Percentiles rank a stretch among this genome's conserved stretches.
phyloP scores from a whole-genome alignment of 2,113 vertebrate genomes.

The Numida meleagris region DNA sequence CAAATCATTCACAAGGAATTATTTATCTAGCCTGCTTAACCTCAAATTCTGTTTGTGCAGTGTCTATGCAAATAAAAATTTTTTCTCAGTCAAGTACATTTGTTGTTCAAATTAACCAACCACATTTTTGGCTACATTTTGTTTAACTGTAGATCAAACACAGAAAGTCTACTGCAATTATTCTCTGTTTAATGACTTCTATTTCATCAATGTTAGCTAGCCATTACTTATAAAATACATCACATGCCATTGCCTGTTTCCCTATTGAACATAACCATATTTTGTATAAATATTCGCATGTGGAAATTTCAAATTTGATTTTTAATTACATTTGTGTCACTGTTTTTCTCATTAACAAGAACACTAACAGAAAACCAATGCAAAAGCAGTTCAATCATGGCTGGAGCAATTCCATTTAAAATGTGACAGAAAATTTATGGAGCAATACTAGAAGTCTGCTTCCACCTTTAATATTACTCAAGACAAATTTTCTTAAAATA shows the following conservation, averaged over 20 bases:
- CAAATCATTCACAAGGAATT: neutral
- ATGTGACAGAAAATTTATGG: neutral
- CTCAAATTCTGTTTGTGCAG: neutral
- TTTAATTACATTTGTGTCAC: neutral
- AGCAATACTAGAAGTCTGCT: neutral
- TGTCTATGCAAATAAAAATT: constrained; percentile 14
- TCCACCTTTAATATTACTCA: neutral
- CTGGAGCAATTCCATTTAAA: neutral
- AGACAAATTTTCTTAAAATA: neutral
- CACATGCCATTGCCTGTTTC: neutral
- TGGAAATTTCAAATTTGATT: neutral
- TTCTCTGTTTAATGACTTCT: constrained; percentile 16
- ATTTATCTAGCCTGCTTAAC: neutral
- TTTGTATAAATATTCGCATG: constrained; percentile 36
- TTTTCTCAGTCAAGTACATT: neutral
- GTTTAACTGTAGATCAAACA: constrained; percentile 17
- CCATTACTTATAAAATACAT: constrained; percentile 25
- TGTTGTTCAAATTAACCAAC: neutral
- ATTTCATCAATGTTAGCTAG: constrained; percentile 14
- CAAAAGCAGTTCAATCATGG: neutral
- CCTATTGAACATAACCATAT: neutral
- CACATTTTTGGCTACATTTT: neutral
- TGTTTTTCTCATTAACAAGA: neutral
- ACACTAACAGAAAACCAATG: neutral
- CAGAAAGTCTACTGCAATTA: neutral